Evolutionary conservation across 2,797 vertebrate genomes (phyloP).

Genomic region (Characodon lateralis): DNA sequence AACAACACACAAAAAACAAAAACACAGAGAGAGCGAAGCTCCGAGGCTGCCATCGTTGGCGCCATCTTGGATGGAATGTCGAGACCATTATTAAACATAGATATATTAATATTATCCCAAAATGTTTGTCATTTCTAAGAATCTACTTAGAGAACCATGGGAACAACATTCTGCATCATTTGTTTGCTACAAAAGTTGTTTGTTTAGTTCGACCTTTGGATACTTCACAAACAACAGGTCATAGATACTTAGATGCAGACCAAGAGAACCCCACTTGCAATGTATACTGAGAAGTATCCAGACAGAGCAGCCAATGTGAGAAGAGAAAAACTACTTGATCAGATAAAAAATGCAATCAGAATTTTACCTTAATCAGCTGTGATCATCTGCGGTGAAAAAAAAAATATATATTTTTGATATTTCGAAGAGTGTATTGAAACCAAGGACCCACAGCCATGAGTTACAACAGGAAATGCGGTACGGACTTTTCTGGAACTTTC

Average conservation of each 20-base stretch:
- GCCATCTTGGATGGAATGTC: too few relatives aligned
- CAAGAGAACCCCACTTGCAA: constrained; percentile 7
- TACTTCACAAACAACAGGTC: constrained; percentile 51
- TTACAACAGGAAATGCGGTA: too few relatives aligned
- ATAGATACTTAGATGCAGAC: constrained; percentile 43
- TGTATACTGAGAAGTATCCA: constrained; percentile 12
- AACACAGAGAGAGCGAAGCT: too few relatives aligned
- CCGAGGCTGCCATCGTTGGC: too few relatives aligned
- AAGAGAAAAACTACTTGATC: not conserved
- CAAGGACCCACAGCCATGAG: not conserved
- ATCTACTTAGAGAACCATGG: constrained; percentile 46
- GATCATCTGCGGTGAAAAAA: not conserved
- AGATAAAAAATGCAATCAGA: not conserved
- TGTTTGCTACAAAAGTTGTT: constrained; percentile 65
- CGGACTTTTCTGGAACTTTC: too few relatives aligned
- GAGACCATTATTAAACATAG: constrained; percentile 16
- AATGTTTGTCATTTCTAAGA: constrained; percentile 55
- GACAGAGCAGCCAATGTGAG: not conserved
- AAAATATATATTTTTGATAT: too few relatives aligned
- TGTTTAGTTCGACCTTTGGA: constrained; percentile 60
- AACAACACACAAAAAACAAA: too few relatives aligned
- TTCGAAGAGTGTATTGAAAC: not conserved
- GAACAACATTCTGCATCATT: constrained; percentile 50
- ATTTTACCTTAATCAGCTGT: not conserved
- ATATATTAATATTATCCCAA: constrained; percentile 3